Conservation (phyloP, 2,113 vertebrate species). For the Nycticebus coucang region DNA sequence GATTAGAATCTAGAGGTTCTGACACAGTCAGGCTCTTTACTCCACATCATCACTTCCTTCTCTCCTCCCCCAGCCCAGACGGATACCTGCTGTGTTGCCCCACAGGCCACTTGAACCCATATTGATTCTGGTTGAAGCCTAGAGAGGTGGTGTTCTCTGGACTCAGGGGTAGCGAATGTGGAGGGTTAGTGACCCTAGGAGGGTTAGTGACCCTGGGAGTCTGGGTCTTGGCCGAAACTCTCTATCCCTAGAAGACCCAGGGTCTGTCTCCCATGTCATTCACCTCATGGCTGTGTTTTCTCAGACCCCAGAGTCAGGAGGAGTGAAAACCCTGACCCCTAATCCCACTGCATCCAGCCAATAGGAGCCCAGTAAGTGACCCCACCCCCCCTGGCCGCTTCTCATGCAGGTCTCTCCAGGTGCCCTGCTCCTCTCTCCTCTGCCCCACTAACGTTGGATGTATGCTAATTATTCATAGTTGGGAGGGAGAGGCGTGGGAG, state of each 20-base stretch:
- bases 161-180: conserved; percentile 22
- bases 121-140: not conserved
- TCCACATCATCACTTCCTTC: conserved; percentile 57
- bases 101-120: not conserved
- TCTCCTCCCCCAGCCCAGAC: not conserved
- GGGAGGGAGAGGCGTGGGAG: not conserved
- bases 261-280: conserved; percentile 58
- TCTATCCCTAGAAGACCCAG: conserved; percentile 49
- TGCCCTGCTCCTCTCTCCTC: not conserved
- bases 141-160: conserved; percentile 38
- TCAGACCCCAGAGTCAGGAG: conserved; percentile 66
- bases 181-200: conserved; percentile 51
- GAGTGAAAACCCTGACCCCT: conserved; percentile 68
- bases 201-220: conserved; percentile 12
- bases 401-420: not conserved
- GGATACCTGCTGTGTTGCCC: not conserved
- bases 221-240: conserved; percentile 32
- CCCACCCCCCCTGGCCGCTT: conserved; percentile 46
- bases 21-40: not conserved
- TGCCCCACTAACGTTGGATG: not conserved
- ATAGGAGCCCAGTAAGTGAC: conserved; percentile 74
- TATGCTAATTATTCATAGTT: not conserved
- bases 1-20: conserved; percentile 57
- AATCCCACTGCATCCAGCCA: conserved; percentile 51
- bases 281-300: conserved; percentile 70